A percentile compares a stretch with the other conserved stretches of the same genome.
Conservation (phyloP, 2,888 invertebrate genomes). For the Melanchra persicariae region DNA sequence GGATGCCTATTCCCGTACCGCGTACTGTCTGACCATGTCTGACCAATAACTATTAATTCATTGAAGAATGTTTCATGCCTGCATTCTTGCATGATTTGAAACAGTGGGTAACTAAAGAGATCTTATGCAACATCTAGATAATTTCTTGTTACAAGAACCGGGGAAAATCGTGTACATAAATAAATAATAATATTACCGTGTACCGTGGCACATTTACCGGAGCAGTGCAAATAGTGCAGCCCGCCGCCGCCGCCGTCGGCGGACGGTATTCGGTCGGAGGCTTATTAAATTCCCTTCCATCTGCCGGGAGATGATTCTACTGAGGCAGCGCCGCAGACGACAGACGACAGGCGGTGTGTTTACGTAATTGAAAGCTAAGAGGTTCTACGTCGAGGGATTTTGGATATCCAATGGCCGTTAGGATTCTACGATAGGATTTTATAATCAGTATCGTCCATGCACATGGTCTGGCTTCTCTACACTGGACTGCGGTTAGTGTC, state of each 20-base stretch:
- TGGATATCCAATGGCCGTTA: neutral
- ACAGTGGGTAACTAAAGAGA: neutral
- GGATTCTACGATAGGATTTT: neutral
- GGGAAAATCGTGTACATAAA: too few relatives aligned
- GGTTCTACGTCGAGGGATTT: neutral
- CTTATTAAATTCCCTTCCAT: constrained; percentile 41
- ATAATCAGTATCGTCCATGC: neutral
- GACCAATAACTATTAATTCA: too few relatives aligned
- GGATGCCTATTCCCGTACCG: too few relatives aligned
- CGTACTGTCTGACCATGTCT: too few relatives aligned
- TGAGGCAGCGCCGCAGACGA: neutral
- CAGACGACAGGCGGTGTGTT: constrained; percentile 11
- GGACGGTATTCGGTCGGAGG: constrained; percentile 1
- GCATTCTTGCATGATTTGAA: neutral
- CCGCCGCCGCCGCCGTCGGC: too few relatives aligned
- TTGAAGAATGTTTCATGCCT: neutral
- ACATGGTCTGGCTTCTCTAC: neutral
- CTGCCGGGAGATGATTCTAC: constrained; percentile 6
- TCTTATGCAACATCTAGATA: too few relatives aligned
- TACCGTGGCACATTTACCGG: neutral
- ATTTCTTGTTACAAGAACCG: neutral
- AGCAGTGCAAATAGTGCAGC: neutral
- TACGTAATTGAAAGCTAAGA: constrained; percentile 39
- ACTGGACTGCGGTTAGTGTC: neutral
- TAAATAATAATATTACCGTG: too few relatives aligned